These are phyloP conservation scores for Drosophila quinaria DNA, from an alignment of 2,888 invertebrate species.

Conservation along the genomic window DNA sequence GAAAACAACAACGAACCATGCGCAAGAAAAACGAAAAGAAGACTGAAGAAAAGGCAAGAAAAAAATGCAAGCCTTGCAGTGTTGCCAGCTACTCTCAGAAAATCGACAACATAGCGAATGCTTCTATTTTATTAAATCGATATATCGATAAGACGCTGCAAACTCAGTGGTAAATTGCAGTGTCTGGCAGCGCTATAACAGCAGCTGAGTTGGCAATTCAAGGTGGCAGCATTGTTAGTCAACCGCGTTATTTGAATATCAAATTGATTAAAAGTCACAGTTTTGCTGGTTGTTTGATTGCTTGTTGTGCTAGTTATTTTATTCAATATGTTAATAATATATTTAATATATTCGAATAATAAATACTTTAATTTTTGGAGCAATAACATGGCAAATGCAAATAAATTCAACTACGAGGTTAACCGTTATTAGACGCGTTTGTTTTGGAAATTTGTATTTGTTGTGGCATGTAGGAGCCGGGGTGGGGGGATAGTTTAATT, in stretches of 20 bases:
- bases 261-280: not conserved
- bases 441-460: conserved; percentile 9
- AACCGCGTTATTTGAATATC: conserved; percentile 14
- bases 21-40: conserved; percentile 61
- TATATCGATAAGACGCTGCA: too few relatives aligned
- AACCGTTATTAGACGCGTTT: conserved; percentile 26
- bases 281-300: conserved; percentile 15
- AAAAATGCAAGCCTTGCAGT: conserved; percentile 42
- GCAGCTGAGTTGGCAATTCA: not conserved
- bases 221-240: not conserved
- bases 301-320: conserved; percentile 62
- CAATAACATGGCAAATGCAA: conserved; percentile 60
- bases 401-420: conserved; percentile 69
- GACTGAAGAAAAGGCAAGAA: conserved; percentile 42
- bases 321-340: conserved; percentile 41
- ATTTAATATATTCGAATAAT: conserved; percentile 5
- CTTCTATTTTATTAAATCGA: not conserved
- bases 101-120: conserved; percentile 23
- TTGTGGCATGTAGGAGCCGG: conserved; percentile 11
- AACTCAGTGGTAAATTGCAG: not conserved
- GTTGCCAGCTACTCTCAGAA: too few relatives aligned
- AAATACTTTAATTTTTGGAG: conserved; percentile 51
- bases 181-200: conserved; percentile 25
- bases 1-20: conserved; percentile 43
- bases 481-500: conserved; percentile 11